Evolutionary conservation across 2,888 invertebrate species (phyloP).

Genomic region (Dusona sp.): DNA sequence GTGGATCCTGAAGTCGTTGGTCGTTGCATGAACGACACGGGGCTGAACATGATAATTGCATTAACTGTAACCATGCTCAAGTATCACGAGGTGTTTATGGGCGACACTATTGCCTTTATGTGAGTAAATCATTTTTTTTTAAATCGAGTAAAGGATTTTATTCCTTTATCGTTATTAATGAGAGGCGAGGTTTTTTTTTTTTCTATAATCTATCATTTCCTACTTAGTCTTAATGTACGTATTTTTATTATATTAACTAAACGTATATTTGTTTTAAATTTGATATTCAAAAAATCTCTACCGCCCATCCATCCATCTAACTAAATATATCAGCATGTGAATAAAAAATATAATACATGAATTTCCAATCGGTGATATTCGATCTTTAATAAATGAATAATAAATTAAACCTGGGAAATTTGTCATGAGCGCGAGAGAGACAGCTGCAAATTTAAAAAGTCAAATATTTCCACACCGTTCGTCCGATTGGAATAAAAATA

Average conservation of each 20-base stretch:
- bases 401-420: no score
- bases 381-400: no score
- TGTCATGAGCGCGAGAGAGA: no score
- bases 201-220: background rate
- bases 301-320: no score
- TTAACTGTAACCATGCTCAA: slow-evolving; percentile 75
- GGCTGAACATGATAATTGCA: slow-evolving; percentile 76
- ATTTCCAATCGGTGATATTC: no score
- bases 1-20: slow-evolving; percentile 14
- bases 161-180: background rate
- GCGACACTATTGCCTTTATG: background rate
- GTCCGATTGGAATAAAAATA: no score
- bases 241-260: background rate
- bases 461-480: no score
- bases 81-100: slow-evolving; percentile 27
- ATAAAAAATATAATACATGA: no score
- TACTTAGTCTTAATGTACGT: background rate
- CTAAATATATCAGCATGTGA: no score
- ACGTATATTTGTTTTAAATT: background rate
- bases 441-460: no score
- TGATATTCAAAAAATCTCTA: background rate
- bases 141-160: background rate
- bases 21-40: slow-evolving; percentile 70
- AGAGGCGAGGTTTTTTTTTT: background rate
- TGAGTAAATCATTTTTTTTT: background rate